Evolutionary conservation across 1,140 invertebrate genomes (phyloP), one percentile per base, ranked within the genome.

Genomic region (Octopus sinensis): DNA sequence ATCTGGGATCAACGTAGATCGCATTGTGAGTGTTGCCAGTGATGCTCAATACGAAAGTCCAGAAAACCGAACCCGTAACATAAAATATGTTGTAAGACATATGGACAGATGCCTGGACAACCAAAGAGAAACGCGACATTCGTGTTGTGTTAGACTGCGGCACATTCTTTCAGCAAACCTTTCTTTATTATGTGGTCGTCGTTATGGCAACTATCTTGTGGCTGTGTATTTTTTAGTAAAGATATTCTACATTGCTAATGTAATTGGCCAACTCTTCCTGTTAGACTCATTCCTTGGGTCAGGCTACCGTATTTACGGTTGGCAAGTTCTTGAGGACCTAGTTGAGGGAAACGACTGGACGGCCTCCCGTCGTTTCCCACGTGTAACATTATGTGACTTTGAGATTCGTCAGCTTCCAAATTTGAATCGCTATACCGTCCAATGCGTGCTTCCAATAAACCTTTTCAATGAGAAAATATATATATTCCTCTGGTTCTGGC

Each of bases 401-500:
- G 88, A 92, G 81, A 92, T 92, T 51, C 88, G 92, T 54, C 90
- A 91, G 80, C 87, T 92, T 53, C 85, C 85, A 62, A 92, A 92
- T 78, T 88, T 92, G 68, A 90, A 92, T 81, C 90, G 90, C 79
- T 91, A 93, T 84, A 92, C 91, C 68, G 91, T 92, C 73, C 92
- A 92, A 83, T 92, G 92, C 85, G 91, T 92, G 23, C 91, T 92
- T 53, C 92, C 92, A 81, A 92, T 92, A 76, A 92, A 93, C 84
- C 88, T 92, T 52, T 92, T 92, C 86, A 92, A 92, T 84, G 92
- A 92, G 84, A 92, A 92, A 86, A 92, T 92, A 43, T 92, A 92
- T 84, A 90, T 92, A 80, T 92, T 92, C 82, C 84, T 93, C 54
- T 92, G 92, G 92, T 92, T 92, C 85, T 92, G 92, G 92, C 91